These are phyloP conservation scores for Pseudanteris insignis DNA, from an alignment of 2,888 invertebrate species.

Conservation along the genomic window DNA sequence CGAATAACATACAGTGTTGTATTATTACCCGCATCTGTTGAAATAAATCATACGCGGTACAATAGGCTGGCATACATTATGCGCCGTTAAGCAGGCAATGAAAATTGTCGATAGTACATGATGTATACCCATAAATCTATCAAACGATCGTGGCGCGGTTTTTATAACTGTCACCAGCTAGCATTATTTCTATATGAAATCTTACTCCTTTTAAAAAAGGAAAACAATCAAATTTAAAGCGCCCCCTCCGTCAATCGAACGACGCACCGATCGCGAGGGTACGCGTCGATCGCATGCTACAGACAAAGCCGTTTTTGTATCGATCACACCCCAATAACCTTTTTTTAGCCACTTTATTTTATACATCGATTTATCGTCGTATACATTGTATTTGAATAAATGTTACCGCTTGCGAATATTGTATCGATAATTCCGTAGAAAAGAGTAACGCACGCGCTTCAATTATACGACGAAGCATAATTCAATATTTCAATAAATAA, in stretches of 20 bases:
- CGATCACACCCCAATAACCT: constrained; percentile 32
- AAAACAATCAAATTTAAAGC: constrained; percentile 61
- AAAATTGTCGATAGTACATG: constrained; percentile 5
- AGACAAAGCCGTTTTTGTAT: constrained; percentile 32
- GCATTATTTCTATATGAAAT: constrained; percentile 62
- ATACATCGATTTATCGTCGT: constrained; percentile 26
- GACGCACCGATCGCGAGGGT: constrained; percentile 51
- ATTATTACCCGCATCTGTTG: not conserved
- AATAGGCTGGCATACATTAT: not conserved
- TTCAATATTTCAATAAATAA: constrained; percentile 2
- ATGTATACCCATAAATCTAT: constrained; percentile 10
- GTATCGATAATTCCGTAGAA: constrained; percentile 2
- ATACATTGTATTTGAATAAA: constrained; percentile 21
- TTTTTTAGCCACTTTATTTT: constrained; percentile 21
- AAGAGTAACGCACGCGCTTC: not conserved
- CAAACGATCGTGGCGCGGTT: not conserved
- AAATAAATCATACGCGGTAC: not conserved
- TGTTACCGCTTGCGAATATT: constrained; percentile 19
- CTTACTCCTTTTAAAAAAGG: constrained; percentile 55
- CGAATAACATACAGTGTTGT: too few species aligned
- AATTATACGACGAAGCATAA: not conserved
- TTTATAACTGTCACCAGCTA: constrained; percentile 41
- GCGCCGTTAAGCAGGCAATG: not conserved
- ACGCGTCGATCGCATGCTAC: constrained; percentile 43
- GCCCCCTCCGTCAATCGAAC: constrained; percentile 52